Evolutionary conservation across 30 jellyfish, hydroid and myxozoan genomes (phyloP).

Genomic region (Aurelia sp.): DNA sequence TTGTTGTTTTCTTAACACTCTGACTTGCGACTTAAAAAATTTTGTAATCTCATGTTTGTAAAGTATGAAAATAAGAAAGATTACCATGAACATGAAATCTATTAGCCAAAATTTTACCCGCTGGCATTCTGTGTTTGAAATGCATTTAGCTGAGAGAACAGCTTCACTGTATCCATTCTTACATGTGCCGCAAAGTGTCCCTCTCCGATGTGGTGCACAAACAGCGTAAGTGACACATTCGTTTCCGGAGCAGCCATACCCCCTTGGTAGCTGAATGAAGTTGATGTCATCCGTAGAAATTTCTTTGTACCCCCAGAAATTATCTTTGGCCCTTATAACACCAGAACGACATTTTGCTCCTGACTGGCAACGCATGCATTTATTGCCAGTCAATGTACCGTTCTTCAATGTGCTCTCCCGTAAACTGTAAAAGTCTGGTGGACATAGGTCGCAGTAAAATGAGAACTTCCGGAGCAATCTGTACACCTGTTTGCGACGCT

Average conservation of each 20-base stretch:
- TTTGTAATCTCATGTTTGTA: background rate
- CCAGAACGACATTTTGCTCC: slow-evolving; percentile 7
- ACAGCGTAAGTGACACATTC: background rate
- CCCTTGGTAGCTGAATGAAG: slow-evolving; percentile 2
- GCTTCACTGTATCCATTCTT: background rate
- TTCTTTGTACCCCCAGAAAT: background rate
- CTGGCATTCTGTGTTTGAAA: background rate
- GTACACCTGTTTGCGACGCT: background rate
- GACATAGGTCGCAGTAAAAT: background rate
- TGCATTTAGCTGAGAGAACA: background rate
- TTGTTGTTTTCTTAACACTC: background rate
- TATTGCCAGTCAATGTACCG: background rate
- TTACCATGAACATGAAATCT: background rate
- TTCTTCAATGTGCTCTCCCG: background rate
- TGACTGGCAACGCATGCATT: background rate
- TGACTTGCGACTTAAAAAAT: background rate
- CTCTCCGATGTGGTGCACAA: background rate
- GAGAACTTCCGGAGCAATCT: background rate
- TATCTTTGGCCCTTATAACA: background rate
- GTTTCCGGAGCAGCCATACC: background rate
- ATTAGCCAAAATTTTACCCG: background rate
- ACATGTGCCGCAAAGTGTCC: background rate
- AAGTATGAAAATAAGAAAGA: background rate
- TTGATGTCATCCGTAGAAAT: background rate
- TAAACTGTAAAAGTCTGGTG: slow-evolving; percentile 3